Evolutionary conservation across 1,140 invertebrate genomes (phyloP).

Genomic region (Ceratina japonica): DNA sequence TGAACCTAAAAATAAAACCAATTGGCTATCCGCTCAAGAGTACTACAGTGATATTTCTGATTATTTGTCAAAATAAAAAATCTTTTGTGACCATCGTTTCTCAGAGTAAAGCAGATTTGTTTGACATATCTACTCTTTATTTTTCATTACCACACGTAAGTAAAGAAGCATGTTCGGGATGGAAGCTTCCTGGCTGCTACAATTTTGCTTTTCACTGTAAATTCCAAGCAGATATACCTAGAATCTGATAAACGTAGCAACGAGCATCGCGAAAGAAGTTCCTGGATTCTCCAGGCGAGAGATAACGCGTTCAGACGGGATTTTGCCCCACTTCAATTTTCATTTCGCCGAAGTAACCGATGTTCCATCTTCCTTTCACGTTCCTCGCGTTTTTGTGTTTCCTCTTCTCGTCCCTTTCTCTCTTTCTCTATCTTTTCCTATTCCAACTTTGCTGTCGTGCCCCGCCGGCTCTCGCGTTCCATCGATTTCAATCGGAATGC

Average conservation of each 20-base stretch:
- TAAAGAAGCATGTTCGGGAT: too few species aligned
- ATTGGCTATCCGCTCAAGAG: too few species aligned
- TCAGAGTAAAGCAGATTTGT: too few species aligned
- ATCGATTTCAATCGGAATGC: conserved; percentile 34
- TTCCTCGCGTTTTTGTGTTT: neutral
- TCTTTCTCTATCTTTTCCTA: neutral
- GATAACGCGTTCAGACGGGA: conserved; percentile 7
- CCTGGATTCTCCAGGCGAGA: neutral
- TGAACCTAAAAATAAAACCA: too few species aligned
- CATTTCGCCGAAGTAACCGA: conserved; percentile 33
- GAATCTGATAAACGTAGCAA: conserved; percentile 14
- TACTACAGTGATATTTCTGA: too few species aligned
- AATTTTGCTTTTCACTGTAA: neutral
- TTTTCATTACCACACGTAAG: too few species aligned
- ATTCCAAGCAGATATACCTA: neutral
- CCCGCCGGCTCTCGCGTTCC: neutral
- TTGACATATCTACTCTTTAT: too few species aligned
- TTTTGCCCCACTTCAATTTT: conserved; percentile 38
- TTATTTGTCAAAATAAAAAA: too few species aligned
- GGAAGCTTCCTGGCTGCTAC: too few species aligned
- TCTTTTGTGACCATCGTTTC: too few species aligned
- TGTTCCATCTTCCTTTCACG: neutral
- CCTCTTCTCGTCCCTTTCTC: neutral
- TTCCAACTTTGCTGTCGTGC: neutral
- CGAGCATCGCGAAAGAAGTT: neutral